These are phyloP conservation scores for Cataglyphis albicans DNA, from an alignment of 2,888 invertebrate species.

Conservation along the genomic window DNA sequence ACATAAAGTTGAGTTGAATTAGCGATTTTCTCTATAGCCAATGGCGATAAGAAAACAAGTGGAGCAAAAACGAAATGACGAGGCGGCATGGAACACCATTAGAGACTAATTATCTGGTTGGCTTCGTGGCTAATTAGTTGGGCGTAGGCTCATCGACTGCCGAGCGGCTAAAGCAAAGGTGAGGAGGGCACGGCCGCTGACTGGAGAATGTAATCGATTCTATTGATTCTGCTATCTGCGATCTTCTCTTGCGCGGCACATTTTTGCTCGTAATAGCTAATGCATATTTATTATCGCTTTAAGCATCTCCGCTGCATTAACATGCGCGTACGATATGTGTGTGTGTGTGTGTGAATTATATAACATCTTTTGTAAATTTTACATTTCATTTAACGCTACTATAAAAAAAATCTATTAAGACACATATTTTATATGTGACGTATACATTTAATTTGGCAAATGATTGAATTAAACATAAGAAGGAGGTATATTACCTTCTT, in stretches of 20 bases:
- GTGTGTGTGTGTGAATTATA: slow-evolving; percentile 4
- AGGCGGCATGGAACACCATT: slow-evolving; percentile 58
- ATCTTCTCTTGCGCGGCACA: slow-evolving; percentile 43
- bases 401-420: background rate
- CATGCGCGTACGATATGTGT: slow-evolving; percentile 21
- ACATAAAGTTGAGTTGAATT: slow-evolving; percentile 19
- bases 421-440: background rate
- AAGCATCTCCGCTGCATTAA: slow-evolving; percentile 31
- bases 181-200: slow-evolving; percentile 45
- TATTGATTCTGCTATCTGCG: slow-evolving; percentile 52
- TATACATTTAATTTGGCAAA: background rate
- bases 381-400: slow-evolving; percentile 13
- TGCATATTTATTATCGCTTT: slow-evolving; percentile 53
- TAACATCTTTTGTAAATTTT: slow-evolving; percentile 9
- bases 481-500: background rate
- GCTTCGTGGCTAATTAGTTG: slow-evolving; percentile 69
- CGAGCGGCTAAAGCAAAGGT: slow-evolving; percentile 53
- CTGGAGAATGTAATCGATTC: slow-evolving; percentile 53
- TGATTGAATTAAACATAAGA: background rate
- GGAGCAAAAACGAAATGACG: slow-evolving; percentile 42
- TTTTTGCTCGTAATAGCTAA: slow-evolving; percentile 47
- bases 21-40: slow-evolving; percentile 25
- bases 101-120: slow-evolving; percentile 71
- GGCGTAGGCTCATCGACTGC: slow-evolving; percentile 56
- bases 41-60: slow-evolving; percentile 44